Conservation (phyloP, 2,797 vertebrate species). For the Dermochelys coriacea region DNA sequence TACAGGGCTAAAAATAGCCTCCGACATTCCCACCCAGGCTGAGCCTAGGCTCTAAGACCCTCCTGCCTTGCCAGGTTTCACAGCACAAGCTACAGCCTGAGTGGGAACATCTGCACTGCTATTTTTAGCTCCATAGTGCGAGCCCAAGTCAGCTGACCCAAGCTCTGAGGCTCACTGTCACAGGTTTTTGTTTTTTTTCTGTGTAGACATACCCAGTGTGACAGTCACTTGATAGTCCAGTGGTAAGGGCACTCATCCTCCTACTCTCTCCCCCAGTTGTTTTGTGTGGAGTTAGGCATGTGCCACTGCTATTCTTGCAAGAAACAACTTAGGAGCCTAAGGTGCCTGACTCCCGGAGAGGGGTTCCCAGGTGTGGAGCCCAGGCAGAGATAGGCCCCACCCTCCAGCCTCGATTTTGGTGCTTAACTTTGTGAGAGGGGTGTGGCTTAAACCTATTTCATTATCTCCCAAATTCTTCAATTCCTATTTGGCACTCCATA, state of each 20-base stretch:
- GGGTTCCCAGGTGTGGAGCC: too few relatives aligned
- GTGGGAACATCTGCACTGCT: background rate
- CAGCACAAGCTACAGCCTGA: background rate
- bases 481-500: background rate
- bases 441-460: background rate
- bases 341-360: too few relatives aligned
- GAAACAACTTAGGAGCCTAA: background rate
- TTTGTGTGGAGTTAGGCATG: background rate
- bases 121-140: background rate
- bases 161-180: too few relatives aligned
- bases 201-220: background rate
- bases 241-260: background rate
- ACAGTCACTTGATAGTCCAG: background rate
- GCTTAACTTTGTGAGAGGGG: too few relatives aligned
- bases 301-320: background rate
- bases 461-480: too few relatives aligned
- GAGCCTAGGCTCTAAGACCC: background rate
- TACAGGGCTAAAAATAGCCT: background rate
- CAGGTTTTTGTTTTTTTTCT: background rate
- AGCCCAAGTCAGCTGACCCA: too few relatives aligned
- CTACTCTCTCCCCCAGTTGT: background rate
- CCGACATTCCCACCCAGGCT: background rate
- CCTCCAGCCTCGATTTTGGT: too few relatives aligned
- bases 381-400: too few relatives aligned
- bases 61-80: background rate